Conservation (phyloP, 2,888 invertebrate species). For the Venusia cambrica region DNA sequence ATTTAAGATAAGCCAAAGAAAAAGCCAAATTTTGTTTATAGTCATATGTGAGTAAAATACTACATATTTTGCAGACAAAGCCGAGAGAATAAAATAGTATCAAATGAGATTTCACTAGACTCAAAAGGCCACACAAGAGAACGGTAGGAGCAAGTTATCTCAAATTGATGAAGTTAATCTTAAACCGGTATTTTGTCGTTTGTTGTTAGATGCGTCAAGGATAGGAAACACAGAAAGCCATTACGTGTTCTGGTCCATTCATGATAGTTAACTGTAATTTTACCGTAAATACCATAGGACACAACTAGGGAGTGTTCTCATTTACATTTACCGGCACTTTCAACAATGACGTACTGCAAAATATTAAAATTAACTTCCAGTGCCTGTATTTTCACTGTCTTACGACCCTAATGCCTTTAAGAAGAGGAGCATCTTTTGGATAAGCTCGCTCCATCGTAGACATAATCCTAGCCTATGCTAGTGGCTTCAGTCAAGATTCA, state of each 20-base stretch:
- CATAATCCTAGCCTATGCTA: too few species aligned
- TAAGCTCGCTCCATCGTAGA: too few species aligned
- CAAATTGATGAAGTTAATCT: constrained; percentile 69
- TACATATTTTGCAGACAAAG: constrained; percentile 5
- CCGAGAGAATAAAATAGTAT: constrained; percentile 15
- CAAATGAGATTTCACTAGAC: constrained; percentile 39
- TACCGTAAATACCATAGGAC: neutral
- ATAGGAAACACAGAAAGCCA: constrained; percentile 45
- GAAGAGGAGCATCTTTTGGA: too few species aligned
- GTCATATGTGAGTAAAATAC: neutral
- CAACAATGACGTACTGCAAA: too few species aligned
- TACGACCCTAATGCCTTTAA: too few species aligned
- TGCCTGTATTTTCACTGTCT: too few species aligned
- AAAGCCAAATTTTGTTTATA: constrained; percentile 5
- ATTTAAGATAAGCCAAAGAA: constrained; percentile 15
- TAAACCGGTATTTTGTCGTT: constrained; percentile 62
- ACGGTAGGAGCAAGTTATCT: constrained; percentile 62
- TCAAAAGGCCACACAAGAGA: constrained; percentile 57
- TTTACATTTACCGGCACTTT: too few species aligned
- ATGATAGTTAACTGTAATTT: constrained; percentile 6
- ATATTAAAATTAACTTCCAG: too few species aligned
- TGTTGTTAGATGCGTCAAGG: constrained; percentile 51
- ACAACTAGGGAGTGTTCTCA: too few species aligned
- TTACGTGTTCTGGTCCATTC: constrained; percentile 35
- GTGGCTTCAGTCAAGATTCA: too few species aligned